Evolutionary conservation across 2,113 vertebrate genomes (phyloP).

Genomic region (Ursus arctos): DNA sequence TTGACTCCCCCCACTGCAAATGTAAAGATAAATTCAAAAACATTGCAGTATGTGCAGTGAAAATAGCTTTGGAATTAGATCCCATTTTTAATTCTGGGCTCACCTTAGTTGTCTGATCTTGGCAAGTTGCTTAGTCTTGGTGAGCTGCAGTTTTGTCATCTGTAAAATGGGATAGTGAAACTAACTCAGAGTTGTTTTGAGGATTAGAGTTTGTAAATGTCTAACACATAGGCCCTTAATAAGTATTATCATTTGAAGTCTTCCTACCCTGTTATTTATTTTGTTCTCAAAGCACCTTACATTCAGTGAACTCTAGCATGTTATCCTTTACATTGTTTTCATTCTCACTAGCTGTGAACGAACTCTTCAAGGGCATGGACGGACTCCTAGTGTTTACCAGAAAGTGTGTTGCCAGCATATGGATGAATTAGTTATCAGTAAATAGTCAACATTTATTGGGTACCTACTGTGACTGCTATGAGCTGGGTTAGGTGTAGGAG

Average conservation of each 20-base stretch:
- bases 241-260: background rate
- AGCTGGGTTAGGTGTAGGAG: background rate
- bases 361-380: background rate
- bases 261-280: background rate
- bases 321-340: background rate
- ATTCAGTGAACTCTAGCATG: background rate
- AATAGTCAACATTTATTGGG: background rate
- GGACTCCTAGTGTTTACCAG: background rate
- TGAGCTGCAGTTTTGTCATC: constrained; percentile 9
- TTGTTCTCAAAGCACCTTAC: background rate
- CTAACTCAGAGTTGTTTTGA: background rate
- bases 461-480: background rate
- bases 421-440: background rate
- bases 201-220: background rate
- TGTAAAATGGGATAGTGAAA: constrained; percentile 11
- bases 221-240: background rate
- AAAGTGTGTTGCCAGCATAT: background rate
- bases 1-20: background rate
- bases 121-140: background rate
- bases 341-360: background rate
- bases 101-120: background rate
- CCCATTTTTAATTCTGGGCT: background rate
- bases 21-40: background rate
- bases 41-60: background rate
- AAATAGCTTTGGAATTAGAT: constrained; percentile 12